These are phyloP conservation scores for Aethina tumida DNA, from an alignment of 1,140 invertebrate genomes.

Conservation along the genomic window DNA sequence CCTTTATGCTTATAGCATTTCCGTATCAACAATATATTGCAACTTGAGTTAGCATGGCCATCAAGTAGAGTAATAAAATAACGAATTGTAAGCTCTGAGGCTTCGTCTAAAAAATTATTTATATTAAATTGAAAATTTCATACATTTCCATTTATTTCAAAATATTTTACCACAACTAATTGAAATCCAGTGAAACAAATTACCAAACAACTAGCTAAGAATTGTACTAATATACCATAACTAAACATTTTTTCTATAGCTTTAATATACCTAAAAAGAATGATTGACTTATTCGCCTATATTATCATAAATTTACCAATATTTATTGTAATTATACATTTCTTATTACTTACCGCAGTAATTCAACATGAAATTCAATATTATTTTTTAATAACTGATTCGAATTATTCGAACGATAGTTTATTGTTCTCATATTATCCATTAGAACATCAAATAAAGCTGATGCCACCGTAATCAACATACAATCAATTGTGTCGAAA, in stretches of 20 bases:
- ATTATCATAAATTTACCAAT: slow-evolving; percentile 1
- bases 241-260: slow-evolving; percentile 18
- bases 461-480: too few relatives aligned
- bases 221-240: slow-evolving; percentile 23
- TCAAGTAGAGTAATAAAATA: slow-evolving; percentile 17
- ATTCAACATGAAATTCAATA: slow-evolving; percentile 2
- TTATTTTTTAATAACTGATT: slow-evolving; percentile 9
- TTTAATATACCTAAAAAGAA: slow-evolving; percentile 1
- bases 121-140: slow-evolving; percentile 7
- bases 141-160: background rate
- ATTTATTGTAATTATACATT: slow-evolving; percentile 4
- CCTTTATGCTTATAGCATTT: slow-evolving; percentile 20
- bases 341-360: slow-evolving; percentile 8
- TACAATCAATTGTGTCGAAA: too few relatives aligned
- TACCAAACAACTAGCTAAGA: slow-evolving; percentile 20
- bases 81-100: slow-evolving; percentile 14
- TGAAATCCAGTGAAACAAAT: slow-evolving; percentile 26
- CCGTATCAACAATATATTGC: slow-evolving; percentile 24
- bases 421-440: too few relatives aligned
- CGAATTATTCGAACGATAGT: slow-evolving; percentile 2
- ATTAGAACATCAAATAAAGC: too few relatives aligned
- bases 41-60: slow-evolving; percentile 19
- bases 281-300: slow-evolving; percentile 9
- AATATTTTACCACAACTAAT: slow-evolving; percentile 16
- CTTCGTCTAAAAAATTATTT: slow-evolving; percentile 10